A percentile compares a stretch with the other conserved stretches of the same genome.
These are phyloP conservation scores for Diaprepes abbreviatus DNA, from an alignment of 2,888 invertebrate genomes.

Conservation along the genomic window DNA sequence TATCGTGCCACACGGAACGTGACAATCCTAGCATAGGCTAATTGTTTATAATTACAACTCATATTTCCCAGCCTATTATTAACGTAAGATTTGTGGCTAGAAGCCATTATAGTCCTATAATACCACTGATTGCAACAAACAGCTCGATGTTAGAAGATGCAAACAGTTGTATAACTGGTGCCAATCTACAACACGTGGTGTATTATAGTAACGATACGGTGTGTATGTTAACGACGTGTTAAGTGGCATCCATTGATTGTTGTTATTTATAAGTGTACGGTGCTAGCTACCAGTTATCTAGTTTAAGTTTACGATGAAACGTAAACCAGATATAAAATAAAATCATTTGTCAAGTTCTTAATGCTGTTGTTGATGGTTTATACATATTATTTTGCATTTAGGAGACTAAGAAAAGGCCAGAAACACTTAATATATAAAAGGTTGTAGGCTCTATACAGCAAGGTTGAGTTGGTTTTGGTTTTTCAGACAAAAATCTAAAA, in stretches of 20 bases:
- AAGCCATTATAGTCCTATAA: conserved; percentile 34
- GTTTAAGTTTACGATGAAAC: no score
- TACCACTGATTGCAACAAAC: conserved; percentile 34
- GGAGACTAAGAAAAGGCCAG: no score
- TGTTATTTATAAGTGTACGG: not conserved
- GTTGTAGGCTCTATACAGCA: no score
- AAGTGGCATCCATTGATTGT: not conserved
- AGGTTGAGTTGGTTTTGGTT: no score
- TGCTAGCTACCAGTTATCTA: no score
- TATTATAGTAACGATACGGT: not conserved
- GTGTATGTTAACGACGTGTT: not conserved
- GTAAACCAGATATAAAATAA: no score
- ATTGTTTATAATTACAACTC: conserved; percentile 40
- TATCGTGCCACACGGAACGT: conserved; percentile 19
- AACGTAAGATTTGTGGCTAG: conserved; percentile 35
- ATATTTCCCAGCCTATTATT: conserved; percentile 34
- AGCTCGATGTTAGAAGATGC: conserved; percentile 17
- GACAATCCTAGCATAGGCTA: conserved; percentile 24
- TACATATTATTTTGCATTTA: no score
- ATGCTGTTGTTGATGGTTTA: no score
- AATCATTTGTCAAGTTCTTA: no score
- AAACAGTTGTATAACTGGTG: conserved; percentile 8
- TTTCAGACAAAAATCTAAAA: no score
- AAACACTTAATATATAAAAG: no score
- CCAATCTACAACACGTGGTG: conserved; percentile 11